A percentile compares a stretch with the other conserved stretches of the same genome.
phyloP scores from a whole-genome alignment of 2,797 vertebrate genomes.

The Sebastolobus altivelis region DNA sequence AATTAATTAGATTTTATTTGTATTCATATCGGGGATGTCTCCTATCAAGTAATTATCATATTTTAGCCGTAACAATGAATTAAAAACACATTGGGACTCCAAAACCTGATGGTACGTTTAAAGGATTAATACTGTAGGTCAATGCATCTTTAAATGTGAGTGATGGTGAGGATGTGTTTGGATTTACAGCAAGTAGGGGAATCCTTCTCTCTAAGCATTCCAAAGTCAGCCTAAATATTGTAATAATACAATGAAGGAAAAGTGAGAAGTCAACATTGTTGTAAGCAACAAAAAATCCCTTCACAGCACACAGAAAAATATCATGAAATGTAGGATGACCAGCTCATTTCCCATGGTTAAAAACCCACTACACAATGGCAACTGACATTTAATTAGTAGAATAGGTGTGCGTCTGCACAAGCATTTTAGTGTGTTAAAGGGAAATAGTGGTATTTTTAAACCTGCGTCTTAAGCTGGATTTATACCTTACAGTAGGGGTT shows the following conservation, averaged over 20 bases:
- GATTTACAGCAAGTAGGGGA: background rate
- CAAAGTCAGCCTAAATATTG: background rate
- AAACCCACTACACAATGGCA: background rate
- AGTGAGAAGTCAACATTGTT: too few relatives aligned
- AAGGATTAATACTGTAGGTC: background rate
- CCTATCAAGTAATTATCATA: conserved; percentile 12
- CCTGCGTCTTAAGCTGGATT: background rate
- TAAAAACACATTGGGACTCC: background rate
- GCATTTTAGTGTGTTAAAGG: background rate
- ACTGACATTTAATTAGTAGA: background rate
- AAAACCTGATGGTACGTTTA: background rate
- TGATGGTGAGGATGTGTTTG: background rate
- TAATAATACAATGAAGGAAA: background rate
- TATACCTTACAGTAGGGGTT: background rate
- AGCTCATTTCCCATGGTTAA: background rate
- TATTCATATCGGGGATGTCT: conserved; percentile 28
- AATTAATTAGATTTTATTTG: conserved; percentile 32
- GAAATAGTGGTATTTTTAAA: background rate
- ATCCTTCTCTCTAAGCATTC: background rate
- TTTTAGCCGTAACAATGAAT: background rate
- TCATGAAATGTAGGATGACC: background rate
- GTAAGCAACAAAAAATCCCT: too few relatives aligned
- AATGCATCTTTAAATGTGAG: background rate
- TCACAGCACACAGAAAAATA: too few relatives aligned
- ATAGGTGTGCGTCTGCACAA: background rate